Evolutionary conservation across 1,140 invertebrate genomes (phyloP).

Genomic region (Yoshiicerus persimilis): DNA sequence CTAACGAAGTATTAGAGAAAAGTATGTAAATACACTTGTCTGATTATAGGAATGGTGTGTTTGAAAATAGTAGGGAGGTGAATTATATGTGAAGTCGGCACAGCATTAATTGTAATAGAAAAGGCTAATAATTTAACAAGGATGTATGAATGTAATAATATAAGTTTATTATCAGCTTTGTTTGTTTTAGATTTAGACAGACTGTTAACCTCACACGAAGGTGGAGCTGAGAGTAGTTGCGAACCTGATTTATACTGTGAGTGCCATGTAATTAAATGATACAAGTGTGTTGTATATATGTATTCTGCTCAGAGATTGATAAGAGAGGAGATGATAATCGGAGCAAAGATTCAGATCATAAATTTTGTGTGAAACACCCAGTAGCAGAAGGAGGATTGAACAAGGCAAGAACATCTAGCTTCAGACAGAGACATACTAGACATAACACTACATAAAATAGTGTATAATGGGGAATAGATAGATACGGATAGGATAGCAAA

Average conservation of each 20-base stretch:
- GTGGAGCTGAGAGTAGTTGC: conserved; percentile 2
- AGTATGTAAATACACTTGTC: background rate
- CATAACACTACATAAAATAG: background rate
- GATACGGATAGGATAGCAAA: background rate
- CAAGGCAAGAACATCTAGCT: background rate
- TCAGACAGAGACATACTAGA: background rate
- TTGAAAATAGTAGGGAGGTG: background rate
- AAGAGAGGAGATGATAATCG: conserved; percentile 1
- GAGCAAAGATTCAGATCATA: conserved; percentile 29
- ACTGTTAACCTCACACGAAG: conserved; percentile 28
- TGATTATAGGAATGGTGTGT: background rate
- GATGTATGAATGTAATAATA: conserved; percentile 6
- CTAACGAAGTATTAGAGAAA: background rate
- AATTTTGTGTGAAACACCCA: conserved; percentile 33
- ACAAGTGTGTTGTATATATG: conserved; percentile 5
- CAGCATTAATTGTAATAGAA: background rate
- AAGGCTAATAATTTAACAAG: conserved; percentile 13
- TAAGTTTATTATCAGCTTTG: conserved; percentile 9
- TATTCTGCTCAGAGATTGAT: background rate
- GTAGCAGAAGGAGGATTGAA: conserved; percentile 1
- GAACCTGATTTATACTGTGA: conserved; percentile 25
- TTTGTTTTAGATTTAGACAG: conserved; percentile 20
- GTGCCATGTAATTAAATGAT: conserved; percentile 24
- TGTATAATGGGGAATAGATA: background rate
- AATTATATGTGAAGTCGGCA: background rate